These are phyloP conservation scores for Gadopsis bispinosus DNA, from an alignment of 2,797 vertebrate species.

Conservation along the genomic window DNA sequence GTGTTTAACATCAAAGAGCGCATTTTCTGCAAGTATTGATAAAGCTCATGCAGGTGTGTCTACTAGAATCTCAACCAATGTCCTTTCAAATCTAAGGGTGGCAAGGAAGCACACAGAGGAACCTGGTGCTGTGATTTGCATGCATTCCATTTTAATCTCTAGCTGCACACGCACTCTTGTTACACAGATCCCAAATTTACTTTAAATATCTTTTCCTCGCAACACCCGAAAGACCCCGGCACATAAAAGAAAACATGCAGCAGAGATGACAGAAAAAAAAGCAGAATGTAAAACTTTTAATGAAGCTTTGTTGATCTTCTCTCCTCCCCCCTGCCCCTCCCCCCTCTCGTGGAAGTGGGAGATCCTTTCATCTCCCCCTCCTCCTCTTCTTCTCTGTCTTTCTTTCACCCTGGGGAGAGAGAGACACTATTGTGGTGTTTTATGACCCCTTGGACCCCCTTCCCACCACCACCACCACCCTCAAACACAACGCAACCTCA, in stretches of 20 bases:
- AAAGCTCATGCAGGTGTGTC: neutral
- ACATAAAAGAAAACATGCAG: neutral
- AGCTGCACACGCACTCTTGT: neutral
- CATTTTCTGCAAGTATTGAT: neutral
- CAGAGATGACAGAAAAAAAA: slow-evolving; percentile 46
- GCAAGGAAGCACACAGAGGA: slow-evolving; percentile 4
- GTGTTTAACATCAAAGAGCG: neutral
- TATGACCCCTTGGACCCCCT: slow-evolving; percentile 75
- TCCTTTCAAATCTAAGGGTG: neutral
- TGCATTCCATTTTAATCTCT: slow-evolving; percentile 11
- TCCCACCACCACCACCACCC: slow-evolving; percentile 43
- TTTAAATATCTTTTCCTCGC: neutral
- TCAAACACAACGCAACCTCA: slow-evolving; percentile 62
- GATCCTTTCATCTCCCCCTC: slow-evolving; percentile 78
- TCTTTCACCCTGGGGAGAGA: slow-evolving; percentile 76
- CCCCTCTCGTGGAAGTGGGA: slow-evolving; percentile 76
- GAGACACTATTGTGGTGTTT: slow-evolving; percentile 81
- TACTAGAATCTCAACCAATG: neutral
- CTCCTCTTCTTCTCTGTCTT: slow-evolving; percentile 59
- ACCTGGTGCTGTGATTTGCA: slow-evolving; percentile 3
- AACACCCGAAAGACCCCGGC: neutral
- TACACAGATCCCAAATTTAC: neutral
- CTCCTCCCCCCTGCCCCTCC: slow-evolving; percentile 58
- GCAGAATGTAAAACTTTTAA: slow-evolving; percentile 40
- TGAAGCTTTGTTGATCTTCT: slow-evolving; percentile 62